phyloP scores from a whole-genome alignment of 2,797 vertebrate genomes.

The Dendrocincla tyrannina region DNA sequence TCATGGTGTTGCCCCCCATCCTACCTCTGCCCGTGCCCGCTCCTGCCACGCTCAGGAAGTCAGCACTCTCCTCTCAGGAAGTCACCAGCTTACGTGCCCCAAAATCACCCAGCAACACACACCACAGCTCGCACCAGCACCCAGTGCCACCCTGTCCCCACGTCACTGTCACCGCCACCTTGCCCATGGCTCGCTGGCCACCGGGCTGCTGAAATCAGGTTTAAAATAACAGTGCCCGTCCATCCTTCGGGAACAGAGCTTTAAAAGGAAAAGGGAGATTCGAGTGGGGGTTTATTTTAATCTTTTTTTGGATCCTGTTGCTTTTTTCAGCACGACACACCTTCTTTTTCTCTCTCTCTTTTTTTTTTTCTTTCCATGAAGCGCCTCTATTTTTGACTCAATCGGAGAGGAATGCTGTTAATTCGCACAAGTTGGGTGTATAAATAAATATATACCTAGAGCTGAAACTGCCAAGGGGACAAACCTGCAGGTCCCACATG shows the following conservation, averaged over 20 bases:
- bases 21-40: conserved; percentile 3
- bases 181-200: not conserved
- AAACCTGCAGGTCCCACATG: not conserved
- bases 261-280: conserved; percentile 50
- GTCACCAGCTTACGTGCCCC: not conserved
- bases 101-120: not conserved
- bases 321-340: not conserved
- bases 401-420: conserved; percentile 67
- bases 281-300: not conserved
- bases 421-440: not conserved
- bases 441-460: conserved; percentile 9
- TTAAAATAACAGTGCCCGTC: not conserved
- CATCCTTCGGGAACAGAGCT: not conserved
- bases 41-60: conserved; percentile 34
- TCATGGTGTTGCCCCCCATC: accelerated
- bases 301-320: not conserved
- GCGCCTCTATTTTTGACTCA: conserved; percentile 68
- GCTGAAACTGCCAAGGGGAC: not conserved
- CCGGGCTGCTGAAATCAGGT: not conserved
- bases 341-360: not conserved
- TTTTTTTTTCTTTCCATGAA: conserved; percentile 5
- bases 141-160: not conserved
- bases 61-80: not conserved
- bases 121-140: not conserved
- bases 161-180: not conserved